These are phyloP conservation scores for Aphidoletes aphidimyza DNA, from an alignment of 2,888 invertebrate species.

Conservation along the genomic window DNA sequence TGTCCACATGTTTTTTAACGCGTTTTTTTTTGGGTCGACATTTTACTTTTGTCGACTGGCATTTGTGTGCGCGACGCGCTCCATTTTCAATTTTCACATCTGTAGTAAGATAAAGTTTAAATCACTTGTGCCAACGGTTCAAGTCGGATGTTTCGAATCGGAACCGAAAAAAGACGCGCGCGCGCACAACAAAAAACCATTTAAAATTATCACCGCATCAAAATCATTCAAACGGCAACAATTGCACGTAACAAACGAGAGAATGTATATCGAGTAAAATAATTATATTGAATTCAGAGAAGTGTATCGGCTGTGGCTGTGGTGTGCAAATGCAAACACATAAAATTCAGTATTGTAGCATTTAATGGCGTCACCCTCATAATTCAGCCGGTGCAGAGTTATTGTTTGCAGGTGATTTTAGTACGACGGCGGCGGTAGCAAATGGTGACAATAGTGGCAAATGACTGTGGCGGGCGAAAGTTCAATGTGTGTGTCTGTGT, in stretches of 20 bases:
- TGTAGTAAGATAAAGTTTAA: neutral
- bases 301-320: neutral
- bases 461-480: too few species aligned
- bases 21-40: neutral
- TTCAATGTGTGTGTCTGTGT: neutral
- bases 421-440: too few species aligned
- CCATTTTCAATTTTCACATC: neutral
- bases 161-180: neutral
- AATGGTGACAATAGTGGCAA: too few species aligned
- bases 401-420: neutral
- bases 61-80: neutral
- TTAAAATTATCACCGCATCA: slow-evolving; percentile 12
- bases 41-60: neutral
- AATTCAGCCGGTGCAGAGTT: neutral
- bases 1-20: neutral
- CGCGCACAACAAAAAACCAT: slow-evolving; percentile 17
- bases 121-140: neutral
- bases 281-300: neutral
- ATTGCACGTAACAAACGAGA: neutral
- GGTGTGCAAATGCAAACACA: too few species aligned
- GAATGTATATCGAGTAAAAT: neutral
- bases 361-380: slow-evolving; percentile 26
- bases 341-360: neutral
- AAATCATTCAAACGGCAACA: slow-evolving; percentile 39
- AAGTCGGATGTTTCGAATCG: neutral